Base-by-base conservation (phyloP, 1,140 invertebrate species). In the Eriocheir sinensis region DNA sequence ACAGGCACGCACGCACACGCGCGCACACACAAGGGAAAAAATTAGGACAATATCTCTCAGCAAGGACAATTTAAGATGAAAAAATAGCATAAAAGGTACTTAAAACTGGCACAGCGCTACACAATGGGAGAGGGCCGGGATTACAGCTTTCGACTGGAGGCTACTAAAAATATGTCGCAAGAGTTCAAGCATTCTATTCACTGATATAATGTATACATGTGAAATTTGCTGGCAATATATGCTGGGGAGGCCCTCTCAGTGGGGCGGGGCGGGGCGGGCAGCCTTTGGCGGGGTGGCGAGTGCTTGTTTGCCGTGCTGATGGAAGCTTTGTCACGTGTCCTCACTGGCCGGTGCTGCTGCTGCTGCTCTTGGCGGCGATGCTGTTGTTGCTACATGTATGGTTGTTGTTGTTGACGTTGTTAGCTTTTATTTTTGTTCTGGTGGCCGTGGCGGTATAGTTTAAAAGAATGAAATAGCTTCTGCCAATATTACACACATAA, bases 1-100 rank as follows among this genome's bases (percentile, higher is more conserved):
- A 41, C 86, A 89, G 27, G 36, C 89, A 90, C 27, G 44, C 89
- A 86, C 83, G n/a, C 89, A 48, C 89, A 36, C 89, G 12, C 27
- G 27, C 89, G 53, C 89, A 48, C 30, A 53, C 41, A 53, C 48
- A 36, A 40, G 12, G 53, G 4, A 34, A 89, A 41, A 40, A 40
- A 34, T 90, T 27, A 44, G 40, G 44, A 90, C 34, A 86, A 86
- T 41, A 86, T 41, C 60, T 72, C 60, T 72, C 60, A 72, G 60
- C 60, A 72, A 72, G 27, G 60, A 72, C 60, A 72, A 72, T 72
- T 72, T 72, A 72, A 72, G 60, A 72, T 72, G 60, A 72, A 72
- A 72, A 72, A 72, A 72, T 72, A n/a, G 60, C 60, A 72, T 72
- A 72, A 72, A 72, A 72, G 60, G 60, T 72, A 72, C 60, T 72